Conservation (phyloP, 1,140 invertebrate genomes). For the Muscidifurax raptorellus region DNA sequence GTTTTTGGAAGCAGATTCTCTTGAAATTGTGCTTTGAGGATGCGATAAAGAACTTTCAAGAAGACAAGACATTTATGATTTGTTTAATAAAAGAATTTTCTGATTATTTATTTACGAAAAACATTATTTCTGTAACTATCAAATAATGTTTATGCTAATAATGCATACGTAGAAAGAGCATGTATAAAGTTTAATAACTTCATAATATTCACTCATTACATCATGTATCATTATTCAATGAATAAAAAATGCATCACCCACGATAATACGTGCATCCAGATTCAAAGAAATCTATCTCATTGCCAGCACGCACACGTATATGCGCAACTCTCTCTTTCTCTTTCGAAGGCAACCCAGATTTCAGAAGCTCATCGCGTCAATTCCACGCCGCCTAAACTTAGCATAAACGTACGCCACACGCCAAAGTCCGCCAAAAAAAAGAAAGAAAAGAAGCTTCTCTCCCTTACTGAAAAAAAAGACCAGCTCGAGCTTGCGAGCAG, state of each 20-base stretch:
- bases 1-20: background rate
- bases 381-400: background rate
- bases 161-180: too few species aligned
- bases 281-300: background rate
- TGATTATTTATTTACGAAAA: too few species aligned
- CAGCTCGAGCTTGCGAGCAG: background rate
- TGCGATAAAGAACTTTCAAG: too few species aligned
- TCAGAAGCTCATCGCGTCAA: background rate
- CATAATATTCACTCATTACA: too few species aligned
- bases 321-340: background rate
- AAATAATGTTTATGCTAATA: too few species aligned
- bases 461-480: background rate
- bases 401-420: conserved; percentile 2
- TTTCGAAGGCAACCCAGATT: background rate
- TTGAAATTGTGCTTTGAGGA: background rate
- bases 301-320: background rate
- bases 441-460: background rate
- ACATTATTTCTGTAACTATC: too few species aligned
- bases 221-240: background rate
- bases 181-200: too few species aligned
- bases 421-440: background rate
- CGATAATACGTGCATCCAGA: background rate
- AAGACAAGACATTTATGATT: too few species aligned
- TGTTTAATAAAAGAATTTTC: too few species aligned
- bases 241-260: background rate